Conservation (phyloP, 2,888 invertebrate genomes). For the Nomada lathburiana region DNA sequence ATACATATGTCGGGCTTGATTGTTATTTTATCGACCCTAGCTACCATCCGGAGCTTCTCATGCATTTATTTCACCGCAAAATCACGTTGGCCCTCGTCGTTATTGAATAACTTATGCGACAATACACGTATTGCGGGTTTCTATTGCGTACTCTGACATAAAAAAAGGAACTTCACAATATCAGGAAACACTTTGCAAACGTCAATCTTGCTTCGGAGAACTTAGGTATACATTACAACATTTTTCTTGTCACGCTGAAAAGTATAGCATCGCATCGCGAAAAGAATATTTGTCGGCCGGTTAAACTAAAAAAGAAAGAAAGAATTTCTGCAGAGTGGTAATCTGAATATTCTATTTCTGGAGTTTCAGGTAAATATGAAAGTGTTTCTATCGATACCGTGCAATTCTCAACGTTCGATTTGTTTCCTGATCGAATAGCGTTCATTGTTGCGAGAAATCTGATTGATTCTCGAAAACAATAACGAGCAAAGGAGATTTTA, state of each 20-base stretch:
- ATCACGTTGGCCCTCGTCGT: conserved; percentile 3
- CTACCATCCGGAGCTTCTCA: conserved; percentile 21
- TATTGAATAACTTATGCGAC: conserved; percentile 15
- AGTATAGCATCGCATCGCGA: too few relatives aligned
- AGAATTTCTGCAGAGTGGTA: neutral
- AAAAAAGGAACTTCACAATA: neutral
- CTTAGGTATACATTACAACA: neutral
- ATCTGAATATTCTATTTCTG: conserved; percentile 30
- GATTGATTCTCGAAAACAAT: neutral
- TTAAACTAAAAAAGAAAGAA: conserved; percentile 1
- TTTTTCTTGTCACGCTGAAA: neutral
- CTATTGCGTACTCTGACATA: neutral
- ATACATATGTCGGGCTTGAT: conserved; percentile 33
- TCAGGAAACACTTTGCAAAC: conserved; percentile 1
- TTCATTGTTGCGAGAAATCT: neutral
- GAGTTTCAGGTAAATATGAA: conserved; percentile 1
- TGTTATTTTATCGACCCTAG: conserved; percentile 46
- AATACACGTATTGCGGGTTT: neutral
- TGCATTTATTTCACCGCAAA: conserved; percentile 16
- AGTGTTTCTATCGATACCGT: neutral
- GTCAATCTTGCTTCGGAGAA: neutral
- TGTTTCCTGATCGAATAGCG: neutral
- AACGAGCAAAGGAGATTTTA: neutral
- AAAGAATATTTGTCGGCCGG: conserved; percentile 25
- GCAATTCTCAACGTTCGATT: neutral